Evolutionary conservation across 2,113 vertebrate genomes (phyloP).

Genomic region (Dermatemys mawii): DNA sequence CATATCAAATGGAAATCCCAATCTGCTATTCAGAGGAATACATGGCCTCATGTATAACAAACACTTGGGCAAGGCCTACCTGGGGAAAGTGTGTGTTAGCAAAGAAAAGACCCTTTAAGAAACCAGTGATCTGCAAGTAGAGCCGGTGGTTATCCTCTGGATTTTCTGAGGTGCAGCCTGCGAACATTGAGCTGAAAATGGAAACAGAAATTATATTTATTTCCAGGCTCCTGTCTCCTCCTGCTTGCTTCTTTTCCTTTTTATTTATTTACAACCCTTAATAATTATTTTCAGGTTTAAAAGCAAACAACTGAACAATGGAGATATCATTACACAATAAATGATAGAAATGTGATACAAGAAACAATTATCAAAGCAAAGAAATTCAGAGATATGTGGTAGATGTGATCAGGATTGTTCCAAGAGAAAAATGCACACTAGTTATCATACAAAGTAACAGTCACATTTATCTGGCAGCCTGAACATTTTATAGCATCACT

Average conservation of each 20-base stretch:
- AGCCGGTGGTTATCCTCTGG: conserved; percentile 73
- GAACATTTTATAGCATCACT: not conserved
- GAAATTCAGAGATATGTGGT: not conserved
- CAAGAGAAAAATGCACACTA: not conserved
- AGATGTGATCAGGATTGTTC: not conserved
- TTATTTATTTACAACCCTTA: not conserved
- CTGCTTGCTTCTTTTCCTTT: not conserved
- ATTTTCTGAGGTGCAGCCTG: conserved; percentile 53
- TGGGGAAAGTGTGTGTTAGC: conserved; percentile 57
- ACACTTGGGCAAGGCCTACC: conserved; percentile 67
- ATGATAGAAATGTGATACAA: not conserved
- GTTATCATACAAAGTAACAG: not conserved
- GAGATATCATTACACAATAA: not conserved
- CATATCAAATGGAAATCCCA: not conserved
- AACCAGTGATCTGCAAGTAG: conserved; percentile 76
- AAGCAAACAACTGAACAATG: not conserved
- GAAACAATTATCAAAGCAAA: not conserved
- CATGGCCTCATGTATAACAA: not conserved
- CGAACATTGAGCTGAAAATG: conserved; percentile 66
- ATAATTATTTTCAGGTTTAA: not conserved
- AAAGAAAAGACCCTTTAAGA: conserved; percentile 75
- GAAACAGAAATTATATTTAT: conserved; percentile 25
- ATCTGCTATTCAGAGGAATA: not conserved
- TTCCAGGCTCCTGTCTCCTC: not conserved
- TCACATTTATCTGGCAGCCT: not conserved